Conservation (phyloP, 64 coral and sea anemone genomes). For the Stichodactyla mertensii region DNA sequence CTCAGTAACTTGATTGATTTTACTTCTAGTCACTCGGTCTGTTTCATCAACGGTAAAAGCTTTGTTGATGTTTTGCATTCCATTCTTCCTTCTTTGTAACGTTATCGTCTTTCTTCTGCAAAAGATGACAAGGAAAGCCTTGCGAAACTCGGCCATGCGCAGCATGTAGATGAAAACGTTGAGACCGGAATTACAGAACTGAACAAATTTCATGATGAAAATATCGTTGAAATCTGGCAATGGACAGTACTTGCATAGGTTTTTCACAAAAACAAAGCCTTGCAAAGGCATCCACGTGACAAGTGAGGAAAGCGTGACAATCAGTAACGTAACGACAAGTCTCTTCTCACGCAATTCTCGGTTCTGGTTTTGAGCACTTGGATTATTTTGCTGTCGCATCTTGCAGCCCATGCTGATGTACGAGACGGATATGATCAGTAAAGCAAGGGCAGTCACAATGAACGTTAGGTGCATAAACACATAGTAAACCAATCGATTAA, state of each 20-base stretch:
- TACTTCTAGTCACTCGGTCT: not conserved
- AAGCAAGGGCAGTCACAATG: not conserved
- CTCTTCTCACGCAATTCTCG: slow-evolving; percentile 17
- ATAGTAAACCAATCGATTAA: not conserved
- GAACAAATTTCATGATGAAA: slow-evolving; percentile 9
- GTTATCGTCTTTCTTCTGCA: not conserved
- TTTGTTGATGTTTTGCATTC: not conserved
- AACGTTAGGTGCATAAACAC: not conserved
- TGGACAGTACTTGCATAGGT: not conserved
- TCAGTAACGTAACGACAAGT: slow-evolving; percentile 14
- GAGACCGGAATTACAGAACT: slow-evolving; percentile 1
- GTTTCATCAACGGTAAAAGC: not conserved
- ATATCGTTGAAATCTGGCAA: slow-evolving; percentile 3
- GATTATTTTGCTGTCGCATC: not conserved
- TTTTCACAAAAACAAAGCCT: not conserved
- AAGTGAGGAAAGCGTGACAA: slow-evolving; percentile 22
- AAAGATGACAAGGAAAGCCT: not conserved
- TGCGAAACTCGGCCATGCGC: slow-evolving; percentile 3
- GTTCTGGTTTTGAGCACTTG: not conserved
- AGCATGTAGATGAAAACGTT: slow-evolving; percentile 10
- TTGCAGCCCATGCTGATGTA: slow-evolving; percentile 16
- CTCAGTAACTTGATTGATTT: not conserved
- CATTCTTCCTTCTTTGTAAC: not conserved
- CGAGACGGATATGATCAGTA: not conserved
- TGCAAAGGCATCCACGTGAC: slow-evolving; percentile 22